Base-by-base conservation (phyloP, 2,113 vertebrate species). In the Fregetta grallaria region DNA sequence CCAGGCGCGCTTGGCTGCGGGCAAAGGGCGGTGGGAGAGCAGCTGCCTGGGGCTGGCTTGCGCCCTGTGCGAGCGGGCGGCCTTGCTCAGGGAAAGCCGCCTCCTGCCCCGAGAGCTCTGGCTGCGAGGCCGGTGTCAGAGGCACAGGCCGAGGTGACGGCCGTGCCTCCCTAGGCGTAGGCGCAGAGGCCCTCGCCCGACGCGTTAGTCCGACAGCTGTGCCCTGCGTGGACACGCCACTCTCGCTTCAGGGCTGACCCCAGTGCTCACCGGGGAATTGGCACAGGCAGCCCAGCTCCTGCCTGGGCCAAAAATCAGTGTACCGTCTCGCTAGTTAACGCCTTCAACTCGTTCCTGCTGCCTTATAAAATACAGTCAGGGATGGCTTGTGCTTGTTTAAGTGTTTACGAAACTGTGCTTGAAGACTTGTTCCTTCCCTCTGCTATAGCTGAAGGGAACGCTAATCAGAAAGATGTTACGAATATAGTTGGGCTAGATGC, bases 241-340 rank as follows among this genome's bases (percentile, higher is more conserved):
- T 14, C 10, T 2, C 2, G 2, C 23, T 10, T 12, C 74, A 18
- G 67, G 34, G 29, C 45, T 40, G 42, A 16, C n/a, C 49, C 25
- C 12, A 4, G 29, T 2, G 30, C 40, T 36, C 8, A 44, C 25
- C 3, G 5, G 34, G 56, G 20, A 15, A 9, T 6, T 7, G 21
- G n/a, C 25, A 6, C 29, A 3, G 23, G 25, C 38, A 19, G 44
- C 32, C 44, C 21, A 2, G 25, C 25, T 65, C 1, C 0, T 16
- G 20, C 26, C 21, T 2, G 15, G 9, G 40, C n/a, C 27, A 20
- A 7, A 17, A 38, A 2, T 8, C 18, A 2, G 12, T 0, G 5
- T 13, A 1, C 18, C 0, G 1, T 19, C 26, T n/a, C 0, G 1
- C n/a, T 27, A 6, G 13, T 30, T 18, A 20, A 11, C 6, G 6